Evolutionary conservation across 2,113 vertebrate species (phyloP).

Genomic region (Corynorhinus townsendii): DNA sequence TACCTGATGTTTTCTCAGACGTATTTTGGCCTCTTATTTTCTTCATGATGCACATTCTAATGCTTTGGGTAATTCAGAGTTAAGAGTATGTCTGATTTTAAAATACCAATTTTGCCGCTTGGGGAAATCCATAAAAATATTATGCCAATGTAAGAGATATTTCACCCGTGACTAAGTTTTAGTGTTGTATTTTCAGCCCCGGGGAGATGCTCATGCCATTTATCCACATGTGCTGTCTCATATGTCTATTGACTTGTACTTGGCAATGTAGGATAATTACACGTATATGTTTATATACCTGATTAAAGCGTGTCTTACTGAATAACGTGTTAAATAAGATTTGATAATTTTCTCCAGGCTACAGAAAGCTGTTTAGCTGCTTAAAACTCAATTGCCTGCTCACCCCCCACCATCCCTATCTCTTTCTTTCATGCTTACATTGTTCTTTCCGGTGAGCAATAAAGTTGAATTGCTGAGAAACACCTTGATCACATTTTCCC

Average conservation of each 20-base stretch:
- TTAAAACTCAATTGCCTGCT: neutral
- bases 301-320: neutral
- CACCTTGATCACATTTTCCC: conserved; percentile 16
- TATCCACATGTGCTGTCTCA: neutral
- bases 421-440: neutral
- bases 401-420: accelerated
- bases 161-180: conserved; percentile 21
- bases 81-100: neutral
- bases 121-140: neutral
- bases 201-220: neutral
- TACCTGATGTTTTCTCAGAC: neutral
- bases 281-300: neutral
- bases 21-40: neutral
- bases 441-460: conserved; percentile 32
- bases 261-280: neutral
- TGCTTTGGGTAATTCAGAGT: neutral
- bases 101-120: neutral
- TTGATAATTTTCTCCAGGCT: neutral
- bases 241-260: neutral
- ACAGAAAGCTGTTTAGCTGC: neutral
- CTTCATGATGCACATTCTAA: neutral
- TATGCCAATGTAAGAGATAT: neutral
- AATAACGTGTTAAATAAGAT: neutral
- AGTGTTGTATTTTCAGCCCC: neutral
- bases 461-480: conserved; percentile 30